Percentiles rank a stretch among this genome's conserved stretches.
Evolutionary conservation across 2,113 vertebrate genomes (phyloP).

Genomic region (Oreamnos americanus): DNA sequence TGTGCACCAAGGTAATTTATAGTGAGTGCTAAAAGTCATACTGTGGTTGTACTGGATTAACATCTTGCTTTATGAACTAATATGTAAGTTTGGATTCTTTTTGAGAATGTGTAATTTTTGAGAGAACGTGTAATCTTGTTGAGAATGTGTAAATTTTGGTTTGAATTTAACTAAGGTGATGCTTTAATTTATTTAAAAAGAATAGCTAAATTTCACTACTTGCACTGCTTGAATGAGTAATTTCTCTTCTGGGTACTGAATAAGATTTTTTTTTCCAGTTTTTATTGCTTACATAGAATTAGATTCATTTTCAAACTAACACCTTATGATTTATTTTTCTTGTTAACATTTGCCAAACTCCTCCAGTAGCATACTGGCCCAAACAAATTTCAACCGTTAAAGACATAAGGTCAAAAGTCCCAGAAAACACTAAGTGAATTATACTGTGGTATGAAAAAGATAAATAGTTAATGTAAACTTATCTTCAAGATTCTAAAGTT

Average conservation of each 20-base stretch:
- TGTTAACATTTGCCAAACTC: constrained; percentile 9
- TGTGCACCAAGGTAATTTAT: neutral
- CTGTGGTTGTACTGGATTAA: neutral
- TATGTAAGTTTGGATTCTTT: neutral
- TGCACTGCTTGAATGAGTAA: neutral
- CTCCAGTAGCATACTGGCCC: neutral
- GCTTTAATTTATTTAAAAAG: constrained; percentile 14
- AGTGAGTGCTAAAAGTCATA: neutral
- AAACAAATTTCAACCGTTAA: neutral
- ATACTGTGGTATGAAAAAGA: neutral
- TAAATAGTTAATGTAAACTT: neutral
- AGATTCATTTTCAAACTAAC: neutral
- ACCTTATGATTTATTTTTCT: constrained; percentile 19
- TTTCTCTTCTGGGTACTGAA: neutral
- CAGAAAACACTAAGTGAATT: neutral
- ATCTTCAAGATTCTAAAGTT: neutral
- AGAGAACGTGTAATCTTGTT: neutral
- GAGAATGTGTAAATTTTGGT: neutral
- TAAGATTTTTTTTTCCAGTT: neutral
- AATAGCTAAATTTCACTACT: neutral
- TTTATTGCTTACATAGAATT: neutral
- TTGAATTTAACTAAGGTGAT: neutral
- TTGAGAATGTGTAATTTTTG: neutral
- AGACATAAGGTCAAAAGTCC: neutral
- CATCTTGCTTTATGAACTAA: neutral